A percentile compares a stretch with the other conserved stretches of the same genome.
phyloP scores from a whole-genome alignment of 2,113 vertebrate species.

The Odontesthes bonariensis region DNA sequence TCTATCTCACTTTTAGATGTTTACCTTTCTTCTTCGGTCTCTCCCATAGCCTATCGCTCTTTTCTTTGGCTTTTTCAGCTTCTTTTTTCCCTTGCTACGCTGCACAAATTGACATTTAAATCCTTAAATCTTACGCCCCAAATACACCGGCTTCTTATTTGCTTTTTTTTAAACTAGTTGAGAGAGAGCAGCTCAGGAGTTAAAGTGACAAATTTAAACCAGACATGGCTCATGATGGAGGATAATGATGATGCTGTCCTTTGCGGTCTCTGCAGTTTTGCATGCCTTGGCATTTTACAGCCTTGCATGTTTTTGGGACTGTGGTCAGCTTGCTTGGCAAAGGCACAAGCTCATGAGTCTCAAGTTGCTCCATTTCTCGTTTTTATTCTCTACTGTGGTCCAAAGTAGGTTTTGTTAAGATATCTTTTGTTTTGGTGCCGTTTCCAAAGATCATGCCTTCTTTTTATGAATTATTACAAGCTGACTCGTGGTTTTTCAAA shows the following conservation, averaged over 20 bases:
- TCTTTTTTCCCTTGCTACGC: background rate
- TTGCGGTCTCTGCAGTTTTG: conserved; percentile 73
- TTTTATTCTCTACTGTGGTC: conserved; percentile 41
- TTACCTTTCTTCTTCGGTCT: conserved; percentile 35
- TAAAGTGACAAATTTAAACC: conserved; percentile 68
- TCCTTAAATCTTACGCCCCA: background rate
- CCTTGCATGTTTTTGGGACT: conserved; percentile 69
- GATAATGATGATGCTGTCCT: conserved; percentile 75
- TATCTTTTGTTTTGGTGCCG: background rate
- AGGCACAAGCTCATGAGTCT: conserved; percentile 58
- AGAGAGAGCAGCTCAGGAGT: conserved; percentile 38
- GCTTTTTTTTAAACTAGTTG: conserved; percentile 22
- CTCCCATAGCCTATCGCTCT: background rate
- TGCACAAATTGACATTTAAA: conserved; percentile 5
- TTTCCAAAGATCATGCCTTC: background rate
- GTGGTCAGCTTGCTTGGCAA: conserved; percentile 71
- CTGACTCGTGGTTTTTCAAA: too few species aligned
- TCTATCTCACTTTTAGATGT: conserved; percentile 48
- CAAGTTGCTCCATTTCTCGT: conserved; percentile 62
- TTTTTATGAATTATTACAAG: background rate
- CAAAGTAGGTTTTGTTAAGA: conserved; percentile 27
- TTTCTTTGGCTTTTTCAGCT: background rate
- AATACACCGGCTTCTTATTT: background rate
- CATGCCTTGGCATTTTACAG: conserved; percentile 71
- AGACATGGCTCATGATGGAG: conserved; percentile 64